Base-by-base conservation (phyloP, 2,888 invertebrate species). In the Philhelius pedissequus region DNA sequence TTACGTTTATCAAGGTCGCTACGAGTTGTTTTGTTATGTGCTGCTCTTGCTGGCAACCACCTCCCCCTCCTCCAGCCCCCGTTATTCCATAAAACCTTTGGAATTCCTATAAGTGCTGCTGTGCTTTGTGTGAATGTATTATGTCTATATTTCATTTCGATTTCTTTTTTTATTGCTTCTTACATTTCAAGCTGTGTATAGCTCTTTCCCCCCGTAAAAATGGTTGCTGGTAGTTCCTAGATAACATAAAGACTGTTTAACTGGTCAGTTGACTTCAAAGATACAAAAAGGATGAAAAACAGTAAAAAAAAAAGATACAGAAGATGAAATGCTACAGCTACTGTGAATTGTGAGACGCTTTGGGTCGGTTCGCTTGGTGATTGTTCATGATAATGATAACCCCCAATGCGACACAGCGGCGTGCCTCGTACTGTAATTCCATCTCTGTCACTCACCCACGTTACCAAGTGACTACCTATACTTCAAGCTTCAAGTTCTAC, bases 1-100 rank as follows among this genome's bases (percentile, higher is more conserved):
- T 84, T 84, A 71, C 71, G 62, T 84, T 84, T 84, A 84, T 84
- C 84, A 84, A 84, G 84, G 84, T 84, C 84, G 80, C 84, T 66
- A 54, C 80, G 62, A 83, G 66, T 75, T 84, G 80, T 84, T 84
- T 80, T 84, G 84, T 84, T 84, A 84, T 84, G 50, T 84, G 71
- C 80, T 43, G 43, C 15, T n/a, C n/a, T 27, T 30, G 27, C 62
- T 75, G 13, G 11, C 30, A n/a, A n/a, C n/a, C n/a, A n/a, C n/a
- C n/a, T 32, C 81, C 77, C 30, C 54, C 68, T 30, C 52, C n/a
- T 20, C 20, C n/a, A n/a, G 35, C 35, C 76, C 13, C 70, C n/a
- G n/a, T n/a, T n/a, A n/a, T n/a, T n/a, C n/a, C n/a, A n/a, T n/a
- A n/a, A 66, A 76, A 76, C 64, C 73, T 68, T 74, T 35, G 68